These are phyloP conservation scores for Tubulanus polymorphus DNA, from an alignment of 2,888 invertebrate genomes.

Conservation along the genomic window DNA sequence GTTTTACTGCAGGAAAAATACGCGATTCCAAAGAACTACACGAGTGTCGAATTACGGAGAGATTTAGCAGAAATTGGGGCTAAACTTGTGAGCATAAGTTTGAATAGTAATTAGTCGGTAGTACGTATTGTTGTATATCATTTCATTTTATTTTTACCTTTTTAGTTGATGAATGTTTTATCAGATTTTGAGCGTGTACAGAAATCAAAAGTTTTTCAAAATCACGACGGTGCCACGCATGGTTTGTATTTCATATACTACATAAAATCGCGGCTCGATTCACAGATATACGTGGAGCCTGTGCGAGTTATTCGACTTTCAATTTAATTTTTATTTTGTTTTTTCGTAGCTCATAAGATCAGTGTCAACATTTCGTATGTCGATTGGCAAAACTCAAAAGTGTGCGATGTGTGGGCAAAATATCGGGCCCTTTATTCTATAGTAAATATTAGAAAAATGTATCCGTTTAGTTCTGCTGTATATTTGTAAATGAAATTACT, in stretches of 20 bases:
- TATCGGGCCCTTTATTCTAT: constrained; percentile 43
- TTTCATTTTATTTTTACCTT: constrained; percentile 10
- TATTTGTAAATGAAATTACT: no score
- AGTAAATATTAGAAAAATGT: no score
- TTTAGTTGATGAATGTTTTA: constrained; percentile 48
- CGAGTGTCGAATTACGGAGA: constrained; percentile 29
- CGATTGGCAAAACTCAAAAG: constrained; percentile 44
- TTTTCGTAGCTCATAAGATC: constrained; percentile 42
- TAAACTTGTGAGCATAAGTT: constrained; percentile 27
- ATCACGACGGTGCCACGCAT: constrained; percentile 25
- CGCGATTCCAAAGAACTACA: constrained; percentile 26
- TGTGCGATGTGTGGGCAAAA: constrained; percentile 37
- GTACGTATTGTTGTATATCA: no score
- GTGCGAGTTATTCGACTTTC: not conserved
- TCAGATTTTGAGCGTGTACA: constrained; percentile 27
- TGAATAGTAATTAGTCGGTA: no score
- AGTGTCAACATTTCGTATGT: constrained; percentile 31
- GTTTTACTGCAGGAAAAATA: constrained; percentile 34
- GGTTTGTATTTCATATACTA: constrained; percentile 20
- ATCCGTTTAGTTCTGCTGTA: no score
- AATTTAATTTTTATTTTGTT: not conserved
- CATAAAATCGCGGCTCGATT: not conserved
- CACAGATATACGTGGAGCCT: no score
- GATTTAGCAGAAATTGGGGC: constrained; percentile 34
- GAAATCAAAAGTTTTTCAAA: constrained; percentile 28